Percentiles rank a stretch among this genome's conserved stretches.
phyloP scores from a whole-genome alignment of 2,888 invertebrate genomes.

The Encarsia formosa region DNA sequence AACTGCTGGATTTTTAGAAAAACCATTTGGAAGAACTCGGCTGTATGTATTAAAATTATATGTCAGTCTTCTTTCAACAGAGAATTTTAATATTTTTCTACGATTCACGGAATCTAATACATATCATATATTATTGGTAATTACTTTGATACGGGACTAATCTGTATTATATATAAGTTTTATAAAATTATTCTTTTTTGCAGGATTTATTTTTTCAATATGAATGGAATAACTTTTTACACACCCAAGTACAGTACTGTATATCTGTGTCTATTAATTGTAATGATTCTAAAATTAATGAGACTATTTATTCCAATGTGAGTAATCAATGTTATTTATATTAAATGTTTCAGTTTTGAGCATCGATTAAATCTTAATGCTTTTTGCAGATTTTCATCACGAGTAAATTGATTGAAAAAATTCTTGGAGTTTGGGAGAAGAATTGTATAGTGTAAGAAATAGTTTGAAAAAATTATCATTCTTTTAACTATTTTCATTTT shows the following conservation, averaged over 20 bases:
- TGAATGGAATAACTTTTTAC: conserved; percentile 93
- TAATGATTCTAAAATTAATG: conserved; percentile 41
- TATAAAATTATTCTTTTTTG: conserved; percentile 42
- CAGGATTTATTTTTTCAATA: conserved; percentile 86
- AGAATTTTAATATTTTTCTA: conserved; percentile 67
- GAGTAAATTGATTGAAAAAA: conserved; percentile 73
- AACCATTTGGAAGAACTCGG: conserved; percentile 75
- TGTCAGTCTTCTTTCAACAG: conserved; percentile 70
- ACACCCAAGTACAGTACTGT: conserved; percentile 81
- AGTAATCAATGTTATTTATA: conserved; percentile 28
- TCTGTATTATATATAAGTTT: background rate
- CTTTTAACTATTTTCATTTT: no score
- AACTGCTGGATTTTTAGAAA: conserved; percentile 66
- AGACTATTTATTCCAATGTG: conserved; percentile 58
- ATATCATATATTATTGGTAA: conserved; percentile 57
- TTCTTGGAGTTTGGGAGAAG: conserved; percentile 77
- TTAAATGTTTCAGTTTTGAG: background rate
- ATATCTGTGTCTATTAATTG: conserved; percentile 65
- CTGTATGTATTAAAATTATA: conserved; percentile 77
- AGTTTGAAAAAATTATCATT: conserved; percentile 3
- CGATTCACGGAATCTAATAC: conserved; percentile 60
- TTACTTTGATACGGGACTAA: conserved; percentile 6
- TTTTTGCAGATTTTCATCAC: conserved; percentile 68
- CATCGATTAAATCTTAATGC: conserved; percentile 10
- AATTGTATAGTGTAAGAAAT: conserved; percentile 53